Conservation (phyloP, 2,797 vertebrate genomes). For the Okamejei kenojei region DNA sequence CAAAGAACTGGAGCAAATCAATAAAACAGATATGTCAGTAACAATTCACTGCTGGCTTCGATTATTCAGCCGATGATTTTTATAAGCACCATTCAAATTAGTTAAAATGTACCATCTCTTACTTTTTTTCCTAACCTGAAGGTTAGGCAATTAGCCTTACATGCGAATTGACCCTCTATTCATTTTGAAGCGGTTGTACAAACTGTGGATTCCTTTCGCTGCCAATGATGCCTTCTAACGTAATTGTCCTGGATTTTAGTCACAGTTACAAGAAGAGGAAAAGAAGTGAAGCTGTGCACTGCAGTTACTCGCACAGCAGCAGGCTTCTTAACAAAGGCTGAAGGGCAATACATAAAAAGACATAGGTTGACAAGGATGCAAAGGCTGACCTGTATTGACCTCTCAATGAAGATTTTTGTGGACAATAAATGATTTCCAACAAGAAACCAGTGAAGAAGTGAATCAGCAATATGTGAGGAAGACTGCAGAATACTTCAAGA, state of each 20-base stretch:
- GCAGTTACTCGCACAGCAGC: not conserved
- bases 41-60: too few relatives aligned
- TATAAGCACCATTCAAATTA: not conserved
- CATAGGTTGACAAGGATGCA: not conserved
- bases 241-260: not conserved
- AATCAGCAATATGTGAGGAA: not conserved
- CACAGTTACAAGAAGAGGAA: not conserved
- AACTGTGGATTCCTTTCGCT: not conserved
- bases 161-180: not conserved
- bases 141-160: not conserved
- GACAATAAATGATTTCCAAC: not conserved
- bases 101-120: not conserved
- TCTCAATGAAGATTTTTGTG: not conserved
- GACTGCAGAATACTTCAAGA: not conserved
- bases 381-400: not conserved
- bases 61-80: too few relatives aligned
- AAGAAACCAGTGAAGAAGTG: not conserved
- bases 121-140: not conserved
- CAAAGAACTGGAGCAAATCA: too few relatives aligned
- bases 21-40: too few relatives aligned
- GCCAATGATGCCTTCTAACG: not conserved
- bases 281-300: not conserved
- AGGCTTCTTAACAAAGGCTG: not conserved
- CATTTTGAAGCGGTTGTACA: not conserved
- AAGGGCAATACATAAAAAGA: not conserved